Evolutionary conservation across 1,140 invertebrate genomes (phyloP), one percentile per base, ranked within the genome.

Genomic region (Mercenaria mercenaria): DNA sequence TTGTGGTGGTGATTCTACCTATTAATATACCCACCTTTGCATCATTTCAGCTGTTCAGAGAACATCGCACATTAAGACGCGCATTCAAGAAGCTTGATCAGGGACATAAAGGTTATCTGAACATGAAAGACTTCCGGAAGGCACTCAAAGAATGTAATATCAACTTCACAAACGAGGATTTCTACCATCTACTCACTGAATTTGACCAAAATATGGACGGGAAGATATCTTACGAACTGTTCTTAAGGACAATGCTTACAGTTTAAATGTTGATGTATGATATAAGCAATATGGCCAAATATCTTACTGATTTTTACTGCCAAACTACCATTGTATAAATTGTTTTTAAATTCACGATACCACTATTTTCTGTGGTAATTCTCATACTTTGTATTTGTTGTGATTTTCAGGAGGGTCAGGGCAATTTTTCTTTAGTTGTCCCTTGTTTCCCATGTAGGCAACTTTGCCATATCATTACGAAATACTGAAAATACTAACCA

Each of bases 131-230:
- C 52, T 94, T 94, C 89, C 87, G 90, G 59, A 50, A 82, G 1
- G 90, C 92, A 4, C 77, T 94, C 39, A 81, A 85, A 67, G 39
- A 88, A 4, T 92, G 87, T 82, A 76, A 84, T 26, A 84, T 94
- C 37, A 84, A 59, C 47, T 64, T 92, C 34, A 77, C 85, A 0
- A 90, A 94, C 37, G 94, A 94, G 29, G 93, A 94, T 59, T 89
- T 94, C 52, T 94, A 91, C 81, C 91, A 93, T 69, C 72, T 94
- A 11, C 67, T 94, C 47, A 83, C 91, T 10, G 91, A 92, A 80
- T 94, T 92, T 88, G 93, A 93, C 64, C 37, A 74, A 10, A 89
- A 92, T 34, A 88, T 93, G 84, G 64, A 91, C 41, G 93, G 93
- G 1, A 91, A 84, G 61, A 90, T 94, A 41, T 83, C 83, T 0